These are phyloP conservation scores for rat (Rattus norvegicus) DNA, from an alignment of 2,113 vertebrate species.

Conservation along the genomic window GRCr8 NC_086022.1:69249001-69249500, in stretches of 20 bases:
- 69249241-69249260: not conserved
- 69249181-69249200: constrained; percentile 30
- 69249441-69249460: constrained; percentile 64
- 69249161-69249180: constrained; percentile 51
- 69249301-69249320: not conserved
- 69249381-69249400: constrained; percentile 79
- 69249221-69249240: not conserved
- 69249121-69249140: constrained; percentile 14
- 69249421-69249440: constrained; percentile 66
- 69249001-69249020: not conserved
- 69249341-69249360: constrained; percentile 26
- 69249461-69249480: constrained; percentile 9
- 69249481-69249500: not conserved
- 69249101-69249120: not conserved
- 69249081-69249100: not conserved
- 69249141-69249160: not conserved
- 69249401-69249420: constrained; percentile 51
- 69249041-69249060: not conserved
- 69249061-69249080: not conserved
- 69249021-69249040: not conserved
- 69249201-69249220: not conserved
- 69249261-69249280: not conserved
- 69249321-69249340: not conserved
- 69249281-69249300: not conserved
- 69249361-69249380: constrained; percentile 36